phyloP scores from a whole-genome alignment of 1,140 invertebrate genomes.

The Antheraea pernyi region DNA sequence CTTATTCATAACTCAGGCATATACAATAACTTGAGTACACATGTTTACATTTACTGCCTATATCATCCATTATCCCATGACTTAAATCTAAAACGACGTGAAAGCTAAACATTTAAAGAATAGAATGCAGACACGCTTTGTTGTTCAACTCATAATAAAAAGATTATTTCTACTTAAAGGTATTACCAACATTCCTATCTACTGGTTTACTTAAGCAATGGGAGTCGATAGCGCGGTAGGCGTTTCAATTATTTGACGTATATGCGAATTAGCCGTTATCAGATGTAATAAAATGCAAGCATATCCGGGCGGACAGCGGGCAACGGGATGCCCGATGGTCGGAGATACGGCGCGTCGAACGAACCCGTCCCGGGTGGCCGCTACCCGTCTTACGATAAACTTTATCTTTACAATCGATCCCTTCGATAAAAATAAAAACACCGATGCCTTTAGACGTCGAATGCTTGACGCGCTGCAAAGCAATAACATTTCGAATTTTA shows the following conservation, averaged over 20 bases:
- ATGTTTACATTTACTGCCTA: constrained; percentile 22
- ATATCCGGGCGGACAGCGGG: constrained; percentile 32
- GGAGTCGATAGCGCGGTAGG: constrained; percentile 27
- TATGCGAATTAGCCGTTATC: constrained; percentile 68
- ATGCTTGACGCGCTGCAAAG: constrained; percentile 63
- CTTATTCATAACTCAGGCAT: neutral
- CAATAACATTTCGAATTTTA: constrained; percentile 71
- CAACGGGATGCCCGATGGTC: constrained; percentile 20
- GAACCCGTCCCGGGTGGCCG: constrained; percentile 58
- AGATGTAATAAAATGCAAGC: constrained; percentile 71
- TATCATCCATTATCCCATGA: constrained; percentile 11
- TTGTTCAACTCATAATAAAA: constrained; percentile 26
- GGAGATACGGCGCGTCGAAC: constrained; percentile 21
- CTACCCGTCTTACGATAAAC: constrained; percentile 76
- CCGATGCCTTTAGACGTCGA: constrained; percentile 52
- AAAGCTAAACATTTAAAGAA: constrained; percentile 16
- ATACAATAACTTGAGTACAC: constrained; percentile 13
- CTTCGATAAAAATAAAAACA: constrained; percentile 69
- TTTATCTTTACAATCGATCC: constrained; percentile 76
- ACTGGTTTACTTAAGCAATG: constrained; percentile 20
- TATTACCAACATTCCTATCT: constrained; percentile 37
- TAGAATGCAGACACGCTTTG: constrained; percentile 15
- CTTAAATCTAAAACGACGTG: constrained; percentile 20
- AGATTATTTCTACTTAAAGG: constrained; percentile 40
- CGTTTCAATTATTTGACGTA: constrained; percentile 68